Percentiles rank a stretch among this genome's conserved stretches.
These are phyloP conservation scores for Zygothrica quintamaculata DNA, from an alignment of 2,888 invertebrate species.

Conservation along the genomic window DNA sequence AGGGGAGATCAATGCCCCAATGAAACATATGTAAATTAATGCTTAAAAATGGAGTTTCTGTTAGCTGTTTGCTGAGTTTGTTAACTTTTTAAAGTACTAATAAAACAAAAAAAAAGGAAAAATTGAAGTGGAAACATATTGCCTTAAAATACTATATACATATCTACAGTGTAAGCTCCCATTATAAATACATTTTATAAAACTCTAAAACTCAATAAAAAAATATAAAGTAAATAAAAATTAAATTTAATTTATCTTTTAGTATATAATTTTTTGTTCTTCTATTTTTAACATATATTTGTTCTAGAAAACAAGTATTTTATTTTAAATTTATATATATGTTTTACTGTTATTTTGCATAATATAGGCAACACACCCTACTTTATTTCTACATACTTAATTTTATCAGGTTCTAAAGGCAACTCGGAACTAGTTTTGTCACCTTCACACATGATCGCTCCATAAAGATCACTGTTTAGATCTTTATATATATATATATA, in stretches of 20 bases:
- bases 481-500: not conserved
- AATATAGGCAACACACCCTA: not conserved
- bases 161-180: not conserved
- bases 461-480: slow-evolving; percentile 48
- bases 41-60: not conserved
- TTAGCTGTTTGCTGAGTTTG: slow-evolving; percentile 27
- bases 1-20: slow-evolving; percentile 48
- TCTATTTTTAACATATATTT: too few relatives aligned
- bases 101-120: slow-evolving; percentile 15
- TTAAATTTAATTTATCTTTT: not conserved
- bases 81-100: slow-evolving; percentile 15
- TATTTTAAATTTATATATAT: too few relatives aligned
- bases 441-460: slow-evolving; percentile 48
- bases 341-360: too few relatives aligned
- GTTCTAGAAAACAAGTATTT: too few relatives aligned
- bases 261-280: not conserved
- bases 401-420: slow-evolving; percentile 15
- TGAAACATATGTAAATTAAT: slow-evolving; percentile 27
- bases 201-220: too few relatives aligned
- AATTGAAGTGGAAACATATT: slow-evolving; percentile 32
- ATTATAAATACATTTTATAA: too few relatives aligned
- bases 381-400: not conserved
- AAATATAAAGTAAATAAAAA: too few relatives aligned
- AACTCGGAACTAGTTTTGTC: slow-evolving; percentile 46
- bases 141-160: slow-evolving; percentile 2